Evolutionary conservation across 2,113 vertebrate species (phyloP).

Genomic region (Zosterops borbonicus): DNA sequence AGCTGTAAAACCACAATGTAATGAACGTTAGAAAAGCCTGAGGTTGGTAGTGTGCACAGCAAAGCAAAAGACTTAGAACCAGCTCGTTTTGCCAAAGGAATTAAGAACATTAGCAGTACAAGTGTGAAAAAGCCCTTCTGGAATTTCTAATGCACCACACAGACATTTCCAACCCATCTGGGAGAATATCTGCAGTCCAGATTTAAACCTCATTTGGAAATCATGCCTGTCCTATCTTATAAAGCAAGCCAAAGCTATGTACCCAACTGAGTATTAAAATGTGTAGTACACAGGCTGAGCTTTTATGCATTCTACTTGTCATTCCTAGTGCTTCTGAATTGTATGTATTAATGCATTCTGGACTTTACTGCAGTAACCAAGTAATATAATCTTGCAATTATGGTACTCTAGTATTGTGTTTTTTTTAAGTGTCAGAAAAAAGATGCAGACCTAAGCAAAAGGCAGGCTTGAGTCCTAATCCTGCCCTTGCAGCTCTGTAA

Average conservation of each 20-base stretch:
- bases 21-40: conserved; percentile 9
- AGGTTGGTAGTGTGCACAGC: not conserved
- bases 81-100: conserved; percentile 30
- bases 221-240: conserved; percentile 19
- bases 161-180: conserved; percentile 29
- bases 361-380: not conserved
- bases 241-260: conserved; percentile 25
- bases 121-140: conserved; percentile 47
- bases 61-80: conserved; percentile 27
- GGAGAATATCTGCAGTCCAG: conserved; percentile 17
- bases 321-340: not conserved
- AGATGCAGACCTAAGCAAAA: not conserved
- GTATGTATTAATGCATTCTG: conserved; percentile 10
- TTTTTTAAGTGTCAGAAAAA: not conserved
- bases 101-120: conserved; percentile 38
- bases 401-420: not conserved
- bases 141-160: conserved; percentile 24
- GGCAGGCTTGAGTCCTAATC: not conserved
- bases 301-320: conserved; percentile 16
- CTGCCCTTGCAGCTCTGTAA: not conserved
- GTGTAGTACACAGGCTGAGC: not conserved
- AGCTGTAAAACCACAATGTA: conserved; percentile 5
- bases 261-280: not conserved
- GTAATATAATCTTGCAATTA: not conserved
- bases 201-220: conserved; percentile 51